Evolutionary conservation across 2,888 invertebrate species (phyloP), one percentile per base, ranked within the genome.

Genomic region (Caenorhabditis sulstoni): DNA sequence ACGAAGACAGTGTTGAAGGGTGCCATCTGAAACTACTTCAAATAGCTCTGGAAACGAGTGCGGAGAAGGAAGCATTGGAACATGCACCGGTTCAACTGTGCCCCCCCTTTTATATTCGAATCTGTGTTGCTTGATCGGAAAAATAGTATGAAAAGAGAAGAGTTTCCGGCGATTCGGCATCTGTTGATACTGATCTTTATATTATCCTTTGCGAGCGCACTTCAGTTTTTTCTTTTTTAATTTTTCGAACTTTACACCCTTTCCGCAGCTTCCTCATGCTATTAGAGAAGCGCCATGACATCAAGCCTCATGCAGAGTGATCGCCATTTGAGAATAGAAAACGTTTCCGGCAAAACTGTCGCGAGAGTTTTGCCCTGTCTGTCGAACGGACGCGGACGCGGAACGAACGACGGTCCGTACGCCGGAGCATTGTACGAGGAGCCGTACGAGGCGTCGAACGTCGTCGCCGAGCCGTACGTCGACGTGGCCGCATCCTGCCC

Each of bases 291-390:
- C n/a, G n/a, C n/a, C n/a, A n/a, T n/a, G n/a, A n/a, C n/a, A n/a
- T n/a, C n/a, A n/a, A n/a, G n/a, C n/a, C n/a, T n/a, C n/a, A n/a
- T n/a, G n/a, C n/a, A n/a, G n/a, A n/a, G n/a, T n/a, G n/a, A n/a
- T n/a, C n/a, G n/a, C n/a, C n/a, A n/a, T n/a, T n/a, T n/a, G n/a
- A n/a, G n/a, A n/a, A n/a, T n/a, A n/a, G 64, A 64, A 84, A 85
- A 75, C 85, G 84, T 23, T 70, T 79, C 16, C 84, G 70, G 77
- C 85, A 85, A 12, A 84, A 53, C 16, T 70, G 74, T 18, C 79
- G 79, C 18, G 75, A 74, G 81, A 57, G 80, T 50, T 81, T 84
- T 62, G 85, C 85, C 76, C 50, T 84, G 76, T 35, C 81, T 67
- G 41, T 82, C 80, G 77, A 77, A 84, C 44, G 67, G 76, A 35